Conservation (phyloP, 2,888 invertebrate species). For the Elmis aenea region DNA sequence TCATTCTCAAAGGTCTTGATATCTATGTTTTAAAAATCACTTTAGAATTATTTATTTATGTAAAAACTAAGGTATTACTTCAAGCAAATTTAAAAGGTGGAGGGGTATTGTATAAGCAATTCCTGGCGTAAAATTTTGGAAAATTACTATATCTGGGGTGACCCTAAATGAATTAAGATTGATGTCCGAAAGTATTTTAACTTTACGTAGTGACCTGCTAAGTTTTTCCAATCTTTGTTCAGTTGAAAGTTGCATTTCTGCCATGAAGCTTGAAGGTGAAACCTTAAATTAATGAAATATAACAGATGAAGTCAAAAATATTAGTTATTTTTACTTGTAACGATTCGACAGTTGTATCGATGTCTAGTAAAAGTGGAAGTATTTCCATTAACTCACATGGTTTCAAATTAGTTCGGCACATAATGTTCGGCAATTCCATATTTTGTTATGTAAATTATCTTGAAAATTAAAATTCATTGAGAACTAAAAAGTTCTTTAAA, state of each 20-base stretch:
- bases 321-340: neutral
- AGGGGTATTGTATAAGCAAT: conserved; percentile 50
- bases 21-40: conserved; percentile 40
- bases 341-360: conserved; percentile 14
- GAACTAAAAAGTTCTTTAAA: too few species aligned
- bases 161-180: conserved; percentile 28
- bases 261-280: conserved; percentile 35
- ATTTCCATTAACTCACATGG: conserved; percentile 18
- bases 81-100: conserved; percentile 53
- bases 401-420: neutral
- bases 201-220: conserved; percentile 25
- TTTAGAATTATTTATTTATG: neutral
- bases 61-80: too few species aligned
- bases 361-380: conserved; percentile 26
- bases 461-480: too few species aligned
- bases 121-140: conserved; percentile 56
- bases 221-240: conserved; percentile 37
- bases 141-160: conserved; percentile 53
- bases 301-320: neutral
- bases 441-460: too few species aligned
- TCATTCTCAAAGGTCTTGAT: conserved; percentile 50
- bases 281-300: conserved; percentile 28
- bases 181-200: conserved; percentile 24
- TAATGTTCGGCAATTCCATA: neutral
- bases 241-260: conserved; percentile 37